Conservation (phyloP, 2,888 invertebrate genomes). For the Spodoptera littoralis region DNA sequence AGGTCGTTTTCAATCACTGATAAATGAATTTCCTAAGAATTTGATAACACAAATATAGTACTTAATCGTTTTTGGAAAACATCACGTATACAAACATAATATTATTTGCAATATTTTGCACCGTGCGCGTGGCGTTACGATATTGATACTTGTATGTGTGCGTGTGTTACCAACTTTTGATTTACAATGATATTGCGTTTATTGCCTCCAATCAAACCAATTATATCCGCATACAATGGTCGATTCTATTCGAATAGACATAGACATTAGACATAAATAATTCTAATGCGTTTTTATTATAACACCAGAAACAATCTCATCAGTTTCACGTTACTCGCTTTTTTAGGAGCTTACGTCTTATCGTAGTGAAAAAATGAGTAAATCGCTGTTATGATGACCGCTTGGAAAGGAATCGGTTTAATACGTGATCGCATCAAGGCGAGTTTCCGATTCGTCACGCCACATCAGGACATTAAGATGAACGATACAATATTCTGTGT, state of each 20-base stretch:
- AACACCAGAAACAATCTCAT: background rate
- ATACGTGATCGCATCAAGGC: constrained; percentile 72
- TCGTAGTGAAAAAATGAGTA: constrained; percentile 49
- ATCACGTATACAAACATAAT: constrained; percentile 4
- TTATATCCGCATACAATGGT: no score
- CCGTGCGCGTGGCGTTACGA: no score
- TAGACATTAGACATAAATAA: no score
- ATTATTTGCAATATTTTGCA: no score
- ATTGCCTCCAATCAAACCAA: no score
- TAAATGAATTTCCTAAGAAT: constrained; percentile 15
- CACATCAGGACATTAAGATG: constrained; percentile 61
- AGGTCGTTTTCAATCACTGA: constrained; percentile 20
- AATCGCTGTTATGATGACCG: constrained; percentile 49
- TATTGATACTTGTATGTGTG: no score
- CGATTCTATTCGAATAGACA: no score
- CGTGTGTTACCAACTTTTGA: no score
- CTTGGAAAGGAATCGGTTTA: constrained; percentile 61
- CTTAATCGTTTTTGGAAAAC: constrained; percentile 16
- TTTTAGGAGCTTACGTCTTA: constrained; percentile 30
- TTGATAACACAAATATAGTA: constrained; percentile 2
- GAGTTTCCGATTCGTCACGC: constrained; percentile 77
- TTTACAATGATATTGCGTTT: no score
- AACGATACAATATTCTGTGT: constrained; percentile 51
- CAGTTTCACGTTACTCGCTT: constrained; percentile 5
- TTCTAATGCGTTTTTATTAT: background rate